Evolutionary conservation across 2,888 invertebrate species (phyloP), one percentile per base, ranked within the genome.

Genomic region (Idaea straminata): DNA sequence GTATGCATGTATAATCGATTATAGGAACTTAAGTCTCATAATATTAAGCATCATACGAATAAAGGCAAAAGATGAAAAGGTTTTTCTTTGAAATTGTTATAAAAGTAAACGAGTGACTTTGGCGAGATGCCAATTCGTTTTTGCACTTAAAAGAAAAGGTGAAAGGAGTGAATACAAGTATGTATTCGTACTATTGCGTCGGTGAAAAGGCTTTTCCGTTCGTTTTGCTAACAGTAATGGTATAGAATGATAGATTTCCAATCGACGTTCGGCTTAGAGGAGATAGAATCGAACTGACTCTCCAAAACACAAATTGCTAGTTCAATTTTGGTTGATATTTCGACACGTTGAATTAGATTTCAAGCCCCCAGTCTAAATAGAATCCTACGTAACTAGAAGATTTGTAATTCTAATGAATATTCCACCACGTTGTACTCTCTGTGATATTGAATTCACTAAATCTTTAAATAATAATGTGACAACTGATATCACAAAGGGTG

Each of bases 71-170:
- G 5, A 35, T 64, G 61, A 62, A 57, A 64, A 59, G 62, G 61
- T 35, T 66, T 68, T 69, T 66, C 57, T 66, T 67, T 61, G 62
- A 66, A 70, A 68, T 68, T 68, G 66, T 65, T 34, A 59, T 66
- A 64, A 60, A 62, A 65, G 63, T 61, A 65, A 64, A 61, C 64
- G 64, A 66, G 62, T 65, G 65, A 64, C 61, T 64, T 67, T 72
- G 72, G 72, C 72, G 61, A 58, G 5, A 35, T 63, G 66, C 68
- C 68, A 68, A 63, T 62, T 61, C 64, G 64, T 61, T 71, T 69
- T 68, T 66, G 59, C 71, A 69, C 62, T 69, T 69, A 62, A 69
- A 64, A 67, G 64, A 64, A 67, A 72, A 69, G 67, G 68, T 71
- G 64, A 68, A 69, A 71, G 68, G 66, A 67, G 64, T 69, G 64